These are phyloP conservation scores for Ceyx erithaca DNA, from an alignment of 2,797 vertebrate species.

Conservation along the genomic window DNA sequence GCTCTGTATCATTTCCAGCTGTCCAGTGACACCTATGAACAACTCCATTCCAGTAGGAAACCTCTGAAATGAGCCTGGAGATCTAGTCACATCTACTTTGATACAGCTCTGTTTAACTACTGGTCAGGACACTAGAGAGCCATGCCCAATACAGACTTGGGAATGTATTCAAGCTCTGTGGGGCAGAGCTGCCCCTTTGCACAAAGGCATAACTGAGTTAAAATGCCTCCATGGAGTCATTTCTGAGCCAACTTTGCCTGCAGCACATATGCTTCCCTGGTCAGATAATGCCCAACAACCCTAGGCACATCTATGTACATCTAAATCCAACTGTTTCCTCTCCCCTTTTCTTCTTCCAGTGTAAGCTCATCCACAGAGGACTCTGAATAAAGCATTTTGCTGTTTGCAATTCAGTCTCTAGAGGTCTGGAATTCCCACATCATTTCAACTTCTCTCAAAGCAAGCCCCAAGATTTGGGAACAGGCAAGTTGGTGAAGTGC, in stretches of 20 bases:
- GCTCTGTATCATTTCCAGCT: not conserved
- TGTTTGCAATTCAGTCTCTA: not conserved
- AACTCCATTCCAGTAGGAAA: not conserved
- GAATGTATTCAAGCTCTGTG: not conserved
- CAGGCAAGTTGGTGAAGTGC: not conserved
- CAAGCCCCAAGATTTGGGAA: not conserved
- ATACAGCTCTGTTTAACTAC: not conserved
- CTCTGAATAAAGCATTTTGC: not conserved
- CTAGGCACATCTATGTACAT: accelerated
- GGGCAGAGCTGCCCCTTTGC: not conserved
- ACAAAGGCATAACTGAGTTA: not conserved
- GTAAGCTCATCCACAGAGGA: not conserved
- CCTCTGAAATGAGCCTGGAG: not conserved
- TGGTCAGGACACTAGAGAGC: not conserved
- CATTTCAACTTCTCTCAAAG: not conserved
- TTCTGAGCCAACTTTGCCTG: not conserved
- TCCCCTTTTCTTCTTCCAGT: not conserved
- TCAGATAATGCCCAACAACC: not conserved
- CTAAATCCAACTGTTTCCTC: not conserved
- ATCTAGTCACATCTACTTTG: not conserved
- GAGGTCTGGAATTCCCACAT: not conserved
- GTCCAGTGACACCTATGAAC: not conserved
- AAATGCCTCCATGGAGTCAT: not conserved
- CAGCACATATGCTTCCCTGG: not conserved
- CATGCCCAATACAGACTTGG: not conserved